Conservation (phyloP, 2,888 invertebrate genomes). For the Mesopsocus fuscifrons region DNA sequence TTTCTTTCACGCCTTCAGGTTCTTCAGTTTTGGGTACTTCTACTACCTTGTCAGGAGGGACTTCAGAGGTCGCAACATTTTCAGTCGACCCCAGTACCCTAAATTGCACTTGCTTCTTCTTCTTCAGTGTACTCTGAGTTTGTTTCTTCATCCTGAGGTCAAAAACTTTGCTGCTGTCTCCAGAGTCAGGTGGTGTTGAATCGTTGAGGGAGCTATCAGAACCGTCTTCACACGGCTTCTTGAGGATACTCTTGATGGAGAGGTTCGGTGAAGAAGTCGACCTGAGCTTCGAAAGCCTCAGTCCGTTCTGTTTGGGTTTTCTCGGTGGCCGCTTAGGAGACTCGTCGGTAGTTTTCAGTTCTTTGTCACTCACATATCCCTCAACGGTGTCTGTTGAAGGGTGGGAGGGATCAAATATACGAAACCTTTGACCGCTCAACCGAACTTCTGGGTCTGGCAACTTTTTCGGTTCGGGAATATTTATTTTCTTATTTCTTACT, state of each 20-base stretch:
- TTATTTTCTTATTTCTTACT: constrained; percentile 5
- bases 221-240: constrained; percentile 42
- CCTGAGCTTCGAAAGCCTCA: constrained; percentile 21
- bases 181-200: not conserved
- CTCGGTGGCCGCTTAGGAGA: constrained; percentile 42
- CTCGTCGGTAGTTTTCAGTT: constrained; percentile 19
- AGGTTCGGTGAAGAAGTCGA: constrained; percentile 13
- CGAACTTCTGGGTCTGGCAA: constrained; percentile 1
- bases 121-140: constrained; percentile 12
- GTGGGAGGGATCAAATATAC: constrained; percentile 4
- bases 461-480: constrained; percentile 4
- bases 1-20: too few relatives aligned
- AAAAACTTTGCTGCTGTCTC: not conserved
- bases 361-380: constrained; percentile 13
- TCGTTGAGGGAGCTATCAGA: constrained; percentile 11
- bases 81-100: constrained; percentile 15
- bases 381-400: constrained; percentile 9
- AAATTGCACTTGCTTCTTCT: constrained; percentile 24
- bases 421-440: constrained; percentile 4
- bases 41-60: constrained; percentile 24
- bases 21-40: too few relatives aligned
- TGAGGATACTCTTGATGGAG: constrained; percentile 32
- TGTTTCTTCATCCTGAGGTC: not conserved
- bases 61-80: constrained; percentile 20
- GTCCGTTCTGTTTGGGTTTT: constrained; percentile 30